Evolutionary conservation across 2,113 vertebrate genomes (phyloP), one percentile per base, ranked within the genome.

Genomic region (Microtus oregoni): DNA sequence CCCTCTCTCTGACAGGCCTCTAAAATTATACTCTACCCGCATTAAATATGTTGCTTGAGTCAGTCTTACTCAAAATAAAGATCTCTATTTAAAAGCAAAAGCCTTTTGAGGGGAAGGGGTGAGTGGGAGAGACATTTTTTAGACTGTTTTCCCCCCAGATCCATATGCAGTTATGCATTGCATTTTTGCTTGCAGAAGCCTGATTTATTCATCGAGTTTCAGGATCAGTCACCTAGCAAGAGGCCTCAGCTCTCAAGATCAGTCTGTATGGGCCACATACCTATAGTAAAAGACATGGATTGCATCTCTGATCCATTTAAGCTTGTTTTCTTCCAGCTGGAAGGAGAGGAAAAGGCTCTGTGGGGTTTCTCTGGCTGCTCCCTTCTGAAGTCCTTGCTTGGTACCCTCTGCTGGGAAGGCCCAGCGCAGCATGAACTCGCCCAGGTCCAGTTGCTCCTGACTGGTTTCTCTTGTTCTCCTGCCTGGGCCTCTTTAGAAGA

Each of bases 41-140:
- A 75, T 91, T 92, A 76, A 96, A 70, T 91, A 96, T 79, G 67
- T 10, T 28, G 86, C 70, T 96, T 86, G 82, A 90, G 94, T 93
- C 83, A 78, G 79, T 1, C 58, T 88, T 94, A 7, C 91, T 97
- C 44, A 90, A 95, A 95, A 78, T 93, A 72, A 44, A 87, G 63
- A 78, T 87, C 89, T 91, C 17, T 76, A 35, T 89, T 94, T 97
- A 94, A 96, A 95, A 95, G 30, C 63, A 83, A 96, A 38, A 86
- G 35, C 55, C 68, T 79, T 41, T 82, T 17, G 1, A 67, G 38
- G 72, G 61, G 22, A 44, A 67, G 30, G 15, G 68, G 83, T 86
- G 38, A 55, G 67, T 90, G 82, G 70, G 17, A 65, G 76, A 76
- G 4, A 3, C 1, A 10, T 30, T 38, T 95, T 91, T 58, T 90